Base-by-base conservation (phyloP, 2,888 invertebrate genomes). In the Eudemis profundana region DNA sequence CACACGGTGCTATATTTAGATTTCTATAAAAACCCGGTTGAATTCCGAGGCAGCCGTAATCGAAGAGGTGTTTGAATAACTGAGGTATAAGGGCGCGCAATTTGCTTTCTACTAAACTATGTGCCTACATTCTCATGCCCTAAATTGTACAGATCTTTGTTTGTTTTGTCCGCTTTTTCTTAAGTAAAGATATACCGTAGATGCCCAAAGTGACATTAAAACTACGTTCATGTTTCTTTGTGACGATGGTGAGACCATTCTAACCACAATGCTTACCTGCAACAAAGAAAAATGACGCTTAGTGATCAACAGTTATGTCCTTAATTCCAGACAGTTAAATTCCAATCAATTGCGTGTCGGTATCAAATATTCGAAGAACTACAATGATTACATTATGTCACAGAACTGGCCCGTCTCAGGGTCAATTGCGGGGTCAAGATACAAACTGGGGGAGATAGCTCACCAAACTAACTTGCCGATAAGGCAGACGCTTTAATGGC, bases 381-480 rank as follows among this genome's bases (percentile, higher is more conserved):
- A 72, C 67, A 50, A 75, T 76, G 71, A 75, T 71, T 73, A 74
- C 75, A 81, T 83, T 83, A 81, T 83, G 83, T 83, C 83, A 83
- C 73, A 73, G 73, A 73, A 72, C 71, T 72, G 78, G 75, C 73
- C 78, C 70, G 77, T 67, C 73, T 73, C 62, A 72, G 73, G 86
- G 89, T 89, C 87, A 89, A 89, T 86, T 85, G 75, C 70, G 72
- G 77, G 87, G 88, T 85, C 86, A 79, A 72, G 72, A 69, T 70
- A 72, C 75, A 71, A 73, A 70, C 70, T 73, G 74, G 73, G 76
- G 77, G 77, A 82, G 84, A 87, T 85, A 87, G 82, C 76, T 69
- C 65, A 69, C 68, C 69, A 56, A 69, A 69, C 64, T 71, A 74
- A 76, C 72, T 73, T 68, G 68, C 67, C 61, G 71, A 75, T 72